A percentile compares a stretch with the other conserved stretches of the same genome.
Evolutionary conservation across 2,797 vertebrate species (phyloP).

Genomic region (Arrhamphus sclerolepis): DNA sequence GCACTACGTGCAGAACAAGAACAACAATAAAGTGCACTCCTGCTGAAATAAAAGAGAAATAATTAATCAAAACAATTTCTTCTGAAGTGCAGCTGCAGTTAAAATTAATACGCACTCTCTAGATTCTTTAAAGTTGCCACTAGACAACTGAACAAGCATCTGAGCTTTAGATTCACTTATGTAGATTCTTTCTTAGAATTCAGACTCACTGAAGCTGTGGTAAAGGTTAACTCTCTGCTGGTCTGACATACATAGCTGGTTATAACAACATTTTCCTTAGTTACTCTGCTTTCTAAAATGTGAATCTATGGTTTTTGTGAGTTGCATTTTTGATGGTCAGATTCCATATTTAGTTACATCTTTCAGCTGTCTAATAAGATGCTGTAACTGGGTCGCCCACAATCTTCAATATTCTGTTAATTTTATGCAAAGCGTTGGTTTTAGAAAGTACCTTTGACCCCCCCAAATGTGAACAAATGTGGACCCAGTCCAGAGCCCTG

Average conservation of each 20-base stretch:
- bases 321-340: background rate
- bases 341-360: background rate
- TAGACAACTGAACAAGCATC: constrained; percentile 17
- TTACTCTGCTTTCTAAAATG: constrained; percentile 4
- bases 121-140: constrained; percentile 22
- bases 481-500: too few relatives aligned
- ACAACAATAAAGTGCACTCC: constrained; percentile 5
- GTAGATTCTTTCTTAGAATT: constrained; percentile 22
- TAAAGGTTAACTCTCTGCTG: background rate
- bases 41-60: constrained; percentile 18
- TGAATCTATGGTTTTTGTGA: constrained; percentile 4
- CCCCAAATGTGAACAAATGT: background rate
- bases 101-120: constrained; percentile 26
- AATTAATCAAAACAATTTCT: constrained; percentile 27
- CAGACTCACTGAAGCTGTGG: constrained; percentile 2
- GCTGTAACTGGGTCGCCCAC: background rate
- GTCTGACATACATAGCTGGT: background rate
- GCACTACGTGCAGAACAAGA: background rate
- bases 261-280: constrained; percentile 2
- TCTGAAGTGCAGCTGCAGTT: constrained; percentile 21
- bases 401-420: background rate
- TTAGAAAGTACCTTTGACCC: background rate
- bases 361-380: constrained; percentile 1
- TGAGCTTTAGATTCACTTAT: constrained; percentile 5
- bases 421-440: too few relatives aligned